Conservation (phyloP, 1,140 invertebrate genomes). For the Drosophila seguyi region DNA sequence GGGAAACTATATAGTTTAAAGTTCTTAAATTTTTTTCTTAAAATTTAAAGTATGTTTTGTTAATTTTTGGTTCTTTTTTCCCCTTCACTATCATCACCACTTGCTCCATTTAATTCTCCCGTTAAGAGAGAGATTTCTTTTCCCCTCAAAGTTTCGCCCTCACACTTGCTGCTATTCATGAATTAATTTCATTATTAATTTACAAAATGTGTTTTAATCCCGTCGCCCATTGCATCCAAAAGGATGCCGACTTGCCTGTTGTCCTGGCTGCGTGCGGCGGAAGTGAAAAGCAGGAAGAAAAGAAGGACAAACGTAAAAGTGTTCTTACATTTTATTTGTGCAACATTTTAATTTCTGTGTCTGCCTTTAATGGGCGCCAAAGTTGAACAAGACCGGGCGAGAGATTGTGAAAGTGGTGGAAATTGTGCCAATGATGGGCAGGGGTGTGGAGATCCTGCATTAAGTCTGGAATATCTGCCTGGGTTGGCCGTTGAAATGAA, state of each 20-base stretch:
- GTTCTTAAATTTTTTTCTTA: not conserved
- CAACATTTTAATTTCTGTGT: slow-evolving; percentile 63
- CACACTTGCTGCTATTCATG: slow-evolving; percentile 26
- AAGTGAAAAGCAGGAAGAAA: not conserved
- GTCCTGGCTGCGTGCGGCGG: not conserved
- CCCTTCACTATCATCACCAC: not conserved
- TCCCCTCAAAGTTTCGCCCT: not conserved
- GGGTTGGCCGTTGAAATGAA: slow-evolving; percentile 24
- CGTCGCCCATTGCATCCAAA: slow-evolving; percentile 25
- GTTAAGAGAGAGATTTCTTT: slow-evolving; percentile 10
- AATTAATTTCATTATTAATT: slow-evolving; percentile 67
- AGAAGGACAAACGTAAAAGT: slow-evolving; percentile 25
- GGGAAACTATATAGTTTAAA: not conserved
- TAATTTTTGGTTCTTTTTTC: not conserved
- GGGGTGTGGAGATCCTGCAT: not conserved
- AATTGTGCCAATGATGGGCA: slow-evolving; percentile 5
- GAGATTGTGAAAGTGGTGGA: not conserved
- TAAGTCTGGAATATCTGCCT: slow-evolving; percentile 2
- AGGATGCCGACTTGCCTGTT: slow-evolving; percentile 9
- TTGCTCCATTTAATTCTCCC: not conserved
- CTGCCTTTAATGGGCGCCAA: slow-evolving; percentile 40
- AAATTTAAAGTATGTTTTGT: too few relatives aligned
- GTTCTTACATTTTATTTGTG: slow-evolving; percentile 61
- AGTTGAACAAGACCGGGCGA: slow-evolving; percentile 1
- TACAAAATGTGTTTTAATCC: slow-evolving; percentile 41